Evolutionary conservation across 2,888 invertebrate species (phyloP).

Genomic region (Troides helena): DNA sequence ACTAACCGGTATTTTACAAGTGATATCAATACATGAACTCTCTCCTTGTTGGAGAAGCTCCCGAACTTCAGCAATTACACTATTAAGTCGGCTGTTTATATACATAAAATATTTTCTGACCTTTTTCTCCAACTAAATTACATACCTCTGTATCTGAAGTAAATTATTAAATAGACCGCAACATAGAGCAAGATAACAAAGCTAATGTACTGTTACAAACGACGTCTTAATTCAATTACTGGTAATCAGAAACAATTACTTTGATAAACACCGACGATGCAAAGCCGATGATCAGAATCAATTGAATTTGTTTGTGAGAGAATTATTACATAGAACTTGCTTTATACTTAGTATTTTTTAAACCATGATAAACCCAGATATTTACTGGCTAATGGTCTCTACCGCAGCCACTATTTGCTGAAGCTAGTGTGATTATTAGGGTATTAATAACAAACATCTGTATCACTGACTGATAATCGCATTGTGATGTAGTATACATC

Average conservation of each 20-base stretch:
- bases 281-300: neutral
- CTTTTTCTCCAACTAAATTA: no score
- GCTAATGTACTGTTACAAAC: neutral
- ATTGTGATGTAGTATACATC: no score
- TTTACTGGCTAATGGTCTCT: no score
- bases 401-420: no score
- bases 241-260: neutral
- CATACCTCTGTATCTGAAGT: neutral
- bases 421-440: no score
- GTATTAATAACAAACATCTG: no score
- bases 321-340: neutral
- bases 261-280: neutral
- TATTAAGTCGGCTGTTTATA: neutral
- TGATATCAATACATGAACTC: no score
- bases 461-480: no score
- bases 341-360: no score
- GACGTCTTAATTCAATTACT: slow-evolving; percentile 1
- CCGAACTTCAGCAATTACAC: neutral
- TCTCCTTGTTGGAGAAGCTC: no score
- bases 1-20: no score
- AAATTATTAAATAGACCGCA: neutral
- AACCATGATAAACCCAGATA: no score
- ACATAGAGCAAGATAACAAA: neutral
- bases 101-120: neutral
- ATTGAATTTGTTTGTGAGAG: neutral